Conservation (phyloP, 2,888 invertebrate species). For the Coelogynopora nodosa region DNA sequence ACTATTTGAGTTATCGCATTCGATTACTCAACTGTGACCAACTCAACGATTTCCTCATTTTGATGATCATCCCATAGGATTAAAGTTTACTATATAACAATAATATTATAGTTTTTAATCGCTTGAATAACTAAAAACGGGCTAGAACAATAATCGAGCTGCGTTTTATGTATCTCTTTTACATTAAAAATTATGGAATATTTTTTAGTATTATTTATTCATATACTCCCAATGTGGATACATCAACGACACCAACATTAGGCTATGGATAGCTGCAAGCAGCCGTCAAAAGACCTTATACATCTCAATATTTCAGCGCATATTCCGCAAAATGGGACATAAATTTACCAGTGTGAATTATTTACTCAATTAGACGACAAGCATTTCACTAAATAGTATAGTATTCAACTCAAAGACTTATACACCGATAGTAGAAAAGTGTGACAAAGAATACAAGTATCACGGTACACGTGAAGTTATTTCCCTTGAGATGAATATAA, state of each 20-base stretch:
- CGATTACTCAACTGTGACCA: too few species aligned
- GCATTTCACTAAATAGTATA: slow-evolving; percentile 4
- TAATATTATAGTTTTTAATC: too few species aligned
- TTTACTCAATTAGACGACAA: neutral
- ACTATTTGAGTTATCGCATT: too few species aligned
- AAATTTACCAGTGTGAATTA: neutral
- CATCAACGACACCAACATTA: neutral
- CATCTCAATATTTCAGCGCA: neutral
- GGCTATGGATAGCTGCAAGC: too few species aligned
- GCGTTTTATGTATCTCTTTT: neutral
- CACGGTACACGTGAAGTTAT: neutral
- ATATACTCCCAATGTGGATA: neutral
- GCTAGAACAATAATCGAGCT: too few species aligned
- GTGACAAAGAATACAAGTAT: neutral
- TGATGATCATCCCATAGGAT: too few species aligned
- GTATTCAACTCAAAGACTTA: neutral
- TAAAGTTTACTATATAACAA: too few species aligned
- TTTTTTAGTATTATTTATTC: neutral
- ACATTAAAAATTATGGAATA: neutral
- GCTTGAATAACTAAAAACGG: too few species aligned
- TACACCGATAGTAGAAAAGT: neutral
- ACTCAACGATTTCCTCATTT: too few species aligned
- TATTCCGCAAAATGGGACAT: neutral
- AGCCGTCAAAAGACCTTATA: too few species aligned
- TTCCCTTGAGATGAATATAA: neutral